Conservation (phyloP, 2,888 invertebrate species). For the Argyra leucocephala region DNA sequence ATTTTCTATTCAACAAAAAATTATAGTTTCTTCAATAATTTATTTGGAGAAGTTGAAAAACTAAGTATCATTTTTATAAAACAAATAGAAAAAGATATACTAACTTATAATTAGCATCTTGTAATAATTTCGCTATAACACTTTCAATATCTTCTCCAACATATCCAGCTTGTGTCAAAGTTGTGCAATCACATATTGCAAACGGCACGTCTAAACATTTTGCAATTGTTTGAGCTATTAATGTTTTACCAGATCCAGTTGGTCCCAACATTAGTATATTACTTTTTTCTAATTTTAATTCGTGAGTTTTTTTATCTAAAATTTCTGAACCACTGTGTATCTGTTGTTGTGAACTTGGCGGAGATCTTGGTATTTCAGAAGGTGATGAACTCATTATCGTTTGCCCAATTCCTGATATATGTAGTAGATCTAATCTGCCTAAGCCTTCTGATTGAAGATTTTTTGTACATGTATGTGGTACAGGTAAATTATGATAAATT, state of each 20-base stretch:
- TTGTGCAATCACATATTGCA: slow-evolving; percentile 97
- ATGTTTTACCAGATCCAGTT: slow-evolving; percentile 94
- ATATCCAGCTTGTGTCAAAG: slow-evolving; percentile 90
- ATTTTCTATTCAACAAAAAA: no score
- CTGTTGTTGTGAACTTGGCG: slow-evolving; percentile 26
- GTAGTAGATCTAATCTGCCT: slow-evolving; percentile 60
- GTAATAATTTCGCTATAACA: slow-evolving; percentile 88
- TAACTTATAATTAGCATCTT: slow-evolving; percentile 86
- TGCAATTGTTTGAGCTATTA: slow-evolving; percentile 94
- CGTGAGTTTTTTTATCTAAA: slow-evolving; percentile 70
- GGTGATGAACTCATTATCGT: slow-evolving; percentile 47
- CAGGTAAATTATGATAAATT: slow-evolving; percentile 84
- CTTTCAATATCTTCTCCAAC: slow-evolving; percentile 99
- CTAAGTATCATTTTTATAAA: background rate
- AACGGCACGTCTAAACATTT: slow-evolving; percentile 97
- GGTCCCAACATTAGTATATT: slow-evolving; percentile 94
- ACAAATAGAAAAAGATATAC: slow-evolving; percentile 21
- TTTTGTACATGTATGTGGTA: slow-evolving; percentile 29
- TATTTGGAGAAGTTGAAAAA: background rate
- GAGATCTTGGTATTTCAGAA: slow-evolving; percentile 36
- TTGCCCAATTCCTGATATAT: slow-evolving; percentile 71
- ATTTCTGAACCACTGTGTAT: slow-evolving; percentile 61
- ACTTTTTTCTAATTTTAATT: slow-evolving; percentile 84
- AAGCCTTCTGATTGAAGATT: slow-evolving; percentile 32
- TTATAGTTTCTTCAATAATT: slow-evolving; percentile 7